phyloP scores from a whole-genome alignment of 1,140 invertebrate species.

The Probaryconus sp. region DNA sequence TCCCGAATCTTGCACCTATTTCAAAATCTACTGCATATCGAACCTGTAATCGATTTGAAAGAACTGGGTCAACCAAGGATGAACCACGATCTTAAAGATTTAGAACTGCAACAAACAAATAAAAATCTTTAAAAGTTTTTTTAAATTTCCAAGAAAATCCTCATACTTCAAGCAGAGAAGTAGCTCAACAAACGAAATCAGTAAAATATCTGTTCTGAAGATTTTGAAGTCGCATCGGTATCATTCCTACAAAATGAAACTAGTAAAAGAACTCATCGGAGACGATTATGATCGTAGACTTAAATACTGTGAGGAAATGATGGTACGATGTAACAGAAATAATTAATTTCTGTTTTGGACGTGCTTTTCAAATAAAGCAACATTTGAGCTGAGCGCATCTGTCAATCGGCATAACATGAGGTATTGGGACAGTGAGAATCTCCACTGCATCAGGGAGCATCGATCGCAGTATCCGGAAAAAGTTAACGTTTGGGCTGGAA shows the following conservation, averaged over 20 bases:
- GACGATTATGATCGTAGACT: no score
- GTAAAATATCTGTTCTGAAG: no score
- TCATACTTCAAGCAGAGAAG: background rate
- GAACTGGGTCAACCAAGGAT: background rate
- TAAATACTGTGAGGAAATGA: no score
- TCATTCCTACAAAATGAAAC: no score
- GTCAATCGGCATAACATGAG: conserved; percentile 14
- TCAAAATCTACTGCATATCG: conserved; percentile 1
- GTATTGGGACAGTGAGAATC: conserved; percentile 59
- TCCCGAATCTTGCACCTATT: background rate
- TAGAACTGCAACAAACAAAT: background rate
- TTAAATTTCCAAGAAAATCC: background rate
- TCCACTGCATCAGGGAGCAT: conserved; percentile 36
- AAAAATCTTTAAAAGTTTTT: conserved; percentile 1
- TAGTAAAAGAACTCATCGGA: no score
- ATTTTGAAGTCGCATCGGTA: no score
- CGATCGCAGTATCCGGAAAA: conserved; percentile 60
- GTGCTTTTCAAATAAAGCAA: conserved; percentile 54
- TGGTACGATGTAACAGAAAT: conserved; percentile 23
- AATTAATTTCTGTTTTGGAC: conserved; percentile 44
- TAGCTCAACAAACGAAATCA: background rate
- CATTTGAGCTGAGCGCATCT: conserved; percentile 55
- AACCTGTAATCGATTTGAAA: background rate
- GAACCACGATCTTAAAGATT: background rate
- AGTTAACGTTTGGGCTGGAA: conserved; percentile 65